Evolutionary conservation across 2,797 vertebrate species (phyloP).

Genomic region (Gallinago solitaria): DNA sequence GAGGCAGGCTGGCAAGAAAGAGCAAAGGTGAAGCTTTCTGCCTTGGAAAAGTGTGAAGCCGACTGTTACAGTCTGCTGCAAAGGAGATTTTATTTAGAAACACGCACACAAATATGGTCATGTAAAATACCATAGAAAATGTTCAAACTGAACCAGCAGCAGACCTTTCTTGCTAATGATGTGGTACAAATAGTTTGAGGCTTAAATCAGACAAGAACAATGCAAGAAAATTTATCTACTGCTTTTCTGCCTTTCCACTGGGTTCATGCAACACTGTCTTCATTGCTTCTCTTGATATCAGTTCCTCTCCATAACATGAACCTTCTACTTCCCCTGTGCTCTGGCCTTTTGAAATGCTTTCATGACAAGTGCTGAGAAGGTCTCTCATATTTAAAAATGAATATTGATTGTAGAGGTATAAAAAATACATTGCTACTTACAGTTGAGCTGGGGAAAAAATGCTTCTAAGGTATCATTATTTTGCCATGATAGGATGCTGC

Average conservation of each 20-base stretch:
- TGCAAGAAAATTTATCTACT: background rate
- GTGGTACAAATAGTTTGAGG: background rate
- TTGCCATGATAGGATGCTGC: background rate
- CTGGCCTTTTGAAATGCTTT: background rate
- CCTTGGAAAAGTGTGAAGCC: conserved; percentile 11
- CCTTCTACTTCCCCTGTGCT: background rate
- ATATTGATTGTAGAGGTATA: background rate
- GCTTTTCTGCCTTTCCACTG: background rate
- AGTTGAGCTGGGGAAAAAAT: background rate
- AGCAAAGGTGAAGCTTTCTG: conserved; percentile 47
- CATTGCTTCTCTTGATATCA: background rate
- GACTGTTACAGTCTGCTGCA: background rate
- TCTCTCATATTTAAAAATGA: background rate
- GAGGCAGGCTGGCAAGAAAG: conserved; percentile 3
- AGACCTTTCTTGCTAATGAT: background rate
- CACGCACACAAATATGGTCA: background rate
- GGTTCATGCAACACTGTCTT: background rate
- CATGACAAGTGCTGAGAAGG: background rate
- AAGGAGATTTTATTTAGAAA: conserved; percentile 1
- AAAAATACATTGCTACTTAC: background rate
- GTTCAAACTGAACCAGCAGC: background rate
- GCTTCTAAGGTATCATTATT: background rate
- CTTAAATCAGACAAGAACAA: background rate
- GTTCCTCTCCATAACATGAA: background rate
- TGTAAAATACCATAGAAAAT: background rate